A percentile compares a stretch with the other conserved stretches of the same genome.
phyloP scores from a whole-genome alignment of 2,888 invertebrate genomes.

The Acleris cristana region DNA sequence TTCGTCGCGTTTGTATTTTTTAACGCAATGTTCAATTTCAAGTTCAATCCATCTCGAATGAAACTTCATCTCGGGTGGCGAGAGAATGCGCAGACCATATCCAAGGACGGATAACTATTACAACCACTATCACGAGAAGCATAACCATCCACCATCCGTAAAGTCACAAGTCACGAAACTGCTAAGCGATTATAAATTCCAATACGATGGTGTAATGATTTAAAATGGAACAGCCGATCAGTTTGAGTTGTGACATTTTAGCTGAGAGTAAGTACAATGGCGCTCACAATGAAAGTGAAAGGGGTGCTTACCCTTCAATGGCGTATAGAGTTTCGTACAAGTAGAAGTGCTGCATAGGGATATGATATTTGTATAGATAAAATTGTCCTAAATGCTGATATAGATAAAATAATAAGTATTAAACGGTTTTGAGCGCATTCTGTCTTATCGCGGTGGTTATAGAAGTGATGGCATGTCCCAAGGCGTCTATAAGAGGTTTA shows the following conservation, averaged over 20 bases:
- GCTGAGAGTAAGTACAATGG: constrained; percentile 43
- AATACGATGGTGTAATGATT: background rate
- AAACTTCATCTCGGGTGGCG: too few relatives aligned
- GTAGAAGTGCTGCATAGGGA: constrained; percentile 26
- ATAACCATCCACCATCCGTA: too few relatives aligned
- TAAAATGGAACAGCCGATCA: background rate
- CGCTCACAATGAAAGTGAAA: constrained; percentile 49
- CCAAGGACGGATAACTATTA: too few relatives aligned
- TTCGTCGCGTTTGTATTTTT: too few relatives aligned
- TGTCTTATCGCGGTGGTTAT: too few relatives aligned
- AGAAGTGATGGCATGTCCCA: too few relatives aligned
- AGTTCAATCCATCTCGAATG: too few relatives aligned
- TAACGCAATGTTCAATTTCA: too few relatives aligned
- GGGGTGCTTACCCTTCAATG: constrained; percentile 51
- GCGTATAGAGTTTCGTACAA: constrained; percentile 37
- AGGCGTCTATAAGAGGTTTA: too few relatives aligned
- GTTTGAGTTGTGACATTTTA: background rate
- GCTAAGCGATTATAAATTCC: background rate
- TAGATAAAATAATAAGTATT: background rate
- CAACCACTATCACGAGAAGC: too few relatives aligned
- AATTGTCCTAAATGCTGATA: background rate
- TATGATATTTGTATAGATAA: background rate
- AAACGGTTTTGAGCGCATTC: too few relatives aligned
- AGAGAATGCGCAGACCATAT: too few relatives aligned
- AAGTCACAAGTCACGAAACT: background rate